Conservation (phyloP, 2,888 invertebrate genomes). For the Tetramorium bicarinatum region DNA sequence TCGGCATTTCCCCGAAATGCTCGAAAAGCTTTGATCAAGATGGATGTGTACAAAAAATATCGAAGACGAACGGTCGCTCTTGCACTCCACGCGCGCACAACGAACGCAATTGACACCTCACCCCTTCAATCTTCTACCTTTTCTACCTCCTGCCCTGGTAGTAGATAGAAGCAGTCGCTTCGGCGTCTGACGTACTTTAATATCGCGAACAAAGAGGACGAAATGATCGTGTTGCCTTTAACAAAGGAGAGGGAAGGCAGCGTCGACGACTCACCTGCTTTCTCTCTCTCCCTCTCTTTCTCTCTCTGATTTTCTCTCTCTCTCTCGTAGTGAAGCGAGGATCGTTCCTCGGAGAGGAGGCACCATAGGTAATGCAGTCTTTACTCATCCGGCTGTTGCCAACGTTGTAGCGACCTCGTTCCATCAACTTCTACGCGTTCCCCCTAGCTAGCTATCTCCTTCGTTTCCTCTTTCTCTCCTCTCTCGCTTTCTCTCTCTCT, state of each 20-base stretch:
- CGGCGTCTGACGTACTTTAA: slow-evolving; percentile 76
- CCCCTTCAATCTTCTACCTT: neutral
- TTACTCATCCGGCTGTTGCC: slow-evolving; percentile 83
- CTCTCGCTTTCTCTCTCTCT: slow-evolving; percentile 57
- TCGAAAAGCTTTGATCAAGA: slow-evolving; percentile 18
- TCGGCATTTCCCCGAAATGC: neutral
- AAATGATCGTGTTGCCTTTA: slow-evolving; percentile 77
- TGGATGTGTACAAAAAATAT: neutral
- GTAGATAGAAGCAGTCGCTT: slow-evolving; percentile 58
- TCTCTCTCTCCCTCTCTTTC: neutral
- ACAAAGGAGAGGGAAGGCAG: slow-evolving; percentile 70
- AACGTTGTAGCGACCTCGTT: slow-evolving; percentile 83
- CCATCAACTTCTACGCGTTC: slow-evolving; percentile 79
- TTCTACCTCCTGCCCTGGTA: slow-evolving; percentile 25
- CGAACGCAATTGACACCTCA: slow-evolving; percentile 77
- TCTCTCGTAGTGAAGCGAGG: slow-evolving; percentile 62
- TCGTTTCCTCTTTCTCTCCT: slow-evolving; percentile 61
- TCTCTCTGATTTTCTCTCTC: slow-evolving; percentile 18
- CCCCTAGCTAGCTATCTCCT: slow-evolving; percentile 62
- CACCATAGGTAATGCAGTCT: slow-evolving; percentile 81
- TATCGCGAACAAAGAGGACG: slow-evolving; percentile 76
- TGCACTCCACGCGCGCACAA: slow-evolving; percentile 68
- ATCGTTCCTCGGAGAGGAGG: slow-evolving; percentile 75
- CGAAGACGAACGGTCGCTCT: slow-evolving; percentile 62
- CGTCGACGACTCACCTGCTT: slow-evolving; percentile 69